Evolutionary conservation across 2,797 vertebrate species (phyloP), one percentile per base, ranked within the genome.

Genomic region (Gobio occitaniae): DNA sequence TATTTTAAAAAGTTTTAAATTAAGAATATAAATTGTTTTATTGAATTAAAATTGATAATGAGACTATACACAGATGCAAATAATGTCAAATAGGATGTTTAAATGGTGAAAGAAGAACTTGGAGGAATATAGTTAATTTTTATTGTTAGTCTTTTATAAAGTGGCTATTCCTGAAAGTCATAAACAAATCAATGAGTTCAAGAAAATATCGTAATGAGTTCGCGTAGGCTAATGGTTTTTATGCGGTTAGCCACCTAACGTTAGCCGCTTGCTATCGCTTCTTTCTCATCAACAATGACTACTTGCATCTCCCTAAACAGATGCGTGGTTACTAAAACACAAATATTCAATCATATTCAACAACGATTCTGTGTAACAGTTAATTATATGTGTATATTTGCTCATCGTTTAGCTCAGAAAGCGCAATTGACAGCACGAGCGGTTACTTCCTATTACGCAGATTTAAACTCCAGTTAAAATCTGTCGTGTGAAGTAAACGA

Each of bases 361-460:
- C 4, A 9, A 21, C 0, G n/a, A 11, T 66, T 54, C 5, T 13
- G 2, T 32, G 15, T 13, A 17, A 47, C 7, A 38, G 4, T 7
- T n/a, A 16, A 4, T 21, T 8, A 38, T 12, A 25, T 36, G n/a
- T 21, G 8, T 16, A 3, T 29, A 78, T 61, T 70, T 13, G 2
- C 21, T 38, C 12, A 38, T 25, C 3, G 17, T 63, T 71, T 29
- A n/a, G 29, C 21, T 48, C 15, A 59, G 7, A 71, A 85, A 54
- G 47, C 44, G 32, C 25, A 65, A 65, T 65, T 80, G 84, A 74
- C 84, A 80, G 68, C 56, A 52, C 77, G 9, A 61, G 41, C 66
- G 54, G 61, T 78, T 59, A 87, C 84, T 87, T 88, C 87, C 89
- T 86, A 86, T 88, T 88, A 85, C 87, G 87, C 89, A 86, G 79